phyloP scores from a whole-genome alignment of 2,797 vertebrate genomes.

The Acanthiza pusilla region DNA sequence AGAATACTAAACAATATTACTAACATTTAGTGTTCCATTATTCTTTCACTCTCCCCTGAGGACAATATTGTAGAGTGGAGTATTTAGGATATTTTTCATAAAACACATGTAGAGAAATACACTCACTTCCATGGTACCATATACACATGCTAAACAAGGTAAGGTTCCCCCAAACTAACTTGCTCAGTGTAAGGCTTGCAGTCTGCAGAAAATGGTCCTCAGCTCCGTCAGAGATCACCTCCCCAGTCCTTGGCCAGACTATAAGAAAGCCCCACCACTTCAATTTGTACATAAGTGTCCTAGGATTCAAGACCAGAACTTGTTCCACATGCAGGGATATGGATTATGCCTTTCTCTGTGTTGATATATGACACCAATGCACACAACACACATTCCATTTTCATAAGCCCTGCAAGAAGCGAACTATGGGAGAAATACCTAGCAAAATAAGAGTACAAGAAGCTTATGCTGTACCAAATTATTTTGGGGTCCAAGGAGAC shows the following conservation, averaged over 20 bases:
- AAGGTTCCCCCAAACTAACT: not conserved
- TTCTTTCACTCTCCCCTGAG: not conserved
- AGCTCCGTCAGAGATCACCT: not conserved
- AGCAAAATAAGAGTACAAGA: not conserved
- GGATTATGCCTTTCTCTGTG: not conserved
- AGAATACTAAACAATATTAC: not conserved
- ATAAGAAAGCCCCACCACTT: not conserved
- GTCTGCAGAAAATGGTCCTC: not conserved
- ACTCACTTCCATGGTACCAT: not conserved
- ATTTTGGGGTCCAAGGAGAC: not conserved
- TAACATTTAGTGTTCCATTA: not conserved
- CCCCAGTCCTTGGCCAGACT: not conserved
- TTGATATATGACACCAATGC: not conserved
- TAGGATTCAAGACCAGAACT: not conserved
- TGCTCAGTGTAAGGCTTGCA: not conserved
- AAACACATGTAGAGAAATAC: not conserved
- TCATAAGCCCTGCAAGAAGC: not conserved
- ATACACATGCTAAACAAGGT: not conserved
- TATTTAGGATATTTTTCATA: not conserved
- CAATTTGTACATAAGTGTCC: not conserved
- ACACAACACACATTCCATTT: not conserved
- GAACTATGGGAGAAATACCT: not conserved
- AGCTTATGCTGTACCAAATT: not conserved
- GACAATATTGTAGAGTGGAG: not conserved
- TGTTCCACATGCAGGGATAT: not conserved